Evolutionary conservation across 2,888 invertebrate species (phyloP).

Genomic region (Cyclophora albipunctata): DNA sequence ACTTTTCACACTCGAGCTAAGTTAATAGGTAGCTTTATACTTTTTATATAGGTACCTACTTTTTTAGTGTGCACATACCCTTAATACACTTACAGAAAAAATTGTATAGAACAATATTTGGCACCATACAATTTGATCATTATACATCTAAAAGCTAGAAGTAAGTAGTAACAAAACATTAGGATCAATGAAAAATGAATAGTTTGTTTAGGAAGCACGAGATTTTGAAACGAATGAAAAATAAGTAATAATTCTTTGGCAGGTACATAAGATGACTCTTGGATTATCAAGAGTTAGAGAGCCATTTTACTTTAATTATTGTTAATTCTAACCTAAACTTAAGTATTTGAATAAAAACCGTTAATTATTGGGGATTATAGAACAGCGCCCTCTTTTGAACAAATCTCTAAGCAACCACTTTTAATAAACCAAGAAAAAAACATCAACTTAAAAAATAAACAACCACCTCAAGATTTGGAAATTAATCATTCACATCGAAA

Average conservation of each 20-base stretch:
- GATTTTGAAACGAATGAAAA: conserved; percentile 17
- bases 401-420: conserved; percentile 9
- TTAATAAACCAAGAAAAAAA: conserved; percentile 6
- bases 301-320: no score
- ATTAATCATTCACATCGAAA: background rate
- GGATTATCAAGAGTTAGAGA: no score
- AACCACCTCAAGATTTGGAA: conserved; percentile 16
- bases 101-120: conserved; percentile 30
- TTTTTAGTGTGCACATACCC: no score
- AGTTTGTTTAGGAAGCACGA: conserved; percentile 24
- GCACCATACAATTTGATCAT: conserved; percentile 34
- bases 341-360: no score
- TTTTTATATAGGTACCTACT: no score
- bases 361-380: no score
- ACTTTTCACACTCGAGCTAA: no score
- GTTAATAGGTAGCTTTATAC: no score
- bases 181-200: background rate
- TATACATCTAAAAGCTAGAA: background rate
- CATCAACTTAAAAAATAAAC: conserved; percentile 3
- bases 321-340: no score
- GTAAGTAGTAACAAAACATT: background rate
- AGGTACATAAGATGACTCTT: no score
- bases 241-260: no score
- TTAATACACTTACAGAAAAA: conserved; percentile 2
- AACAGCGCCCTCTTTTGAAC: conserved; percentile 1